Base-by-base conservation (phyloP, 2,888 invertebrate genomes). In the Heliconius ismenius region DNA sequence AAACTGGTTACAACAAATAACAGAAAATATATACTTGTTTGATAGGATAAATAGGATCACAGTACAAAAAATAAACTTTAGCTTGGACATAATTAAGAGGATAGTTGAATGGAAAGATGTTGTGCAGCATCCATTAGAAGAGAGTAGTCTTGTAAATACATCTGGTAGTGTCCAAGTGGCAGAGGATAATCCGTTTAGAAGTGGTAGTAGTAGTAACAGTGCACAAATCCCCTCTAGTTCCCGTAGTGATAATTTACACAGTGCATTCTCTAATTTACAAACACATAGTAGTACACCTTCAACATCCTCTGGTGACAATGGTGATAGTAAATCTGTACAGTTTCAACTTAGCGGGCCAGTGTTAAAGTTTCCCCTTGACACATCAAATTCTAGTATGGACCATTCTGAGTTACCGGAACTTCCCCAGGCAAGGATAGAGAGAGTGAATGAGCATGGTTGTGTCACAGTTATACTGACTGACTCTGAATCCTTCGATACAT, bases 61-160 rank as follows among this genome's bases (percentile, higher is more conserved):
- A 76, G 95, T 97, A 75, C 95, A 96, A 85, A 97, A 97, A 89
- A 97, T 98, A 88, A 96, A 97, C 84, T 98, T 98, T 88, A 97
- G 97, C 81, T 92, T 98, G 83, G 98, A 98, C 87, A 96, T 98
- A 68, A 96, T 98, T 73, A 97, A 97, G 86, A 95, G 97, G 83
- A 97, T 98, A 84, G 97, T 98, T 0, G 98, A 98, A 86, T 98
- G 98, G 96, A 98, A 97, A 85, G 98, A 98, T 89, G 92, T 96
- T 43, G 96, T 97, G 86, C 95, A 96, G 83, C 98, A 98, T 92
- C 97, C 97, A 0, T 87, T 97, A 62, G 97, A 98, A 85, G 97
- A 97, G 79, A 95, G 95, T 80, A 94, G 90, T 81, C 91, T 91
- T 80, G 87, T 90, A 67, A 91, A 91, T 81, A 87, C 91, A 83